Percentiles rank a stretch among this genome's conserved stretches.
phyloP scores from a whole-genome alignment of 2,113 vertebrate genomes.

The Pelobates fuscus region DNA sequence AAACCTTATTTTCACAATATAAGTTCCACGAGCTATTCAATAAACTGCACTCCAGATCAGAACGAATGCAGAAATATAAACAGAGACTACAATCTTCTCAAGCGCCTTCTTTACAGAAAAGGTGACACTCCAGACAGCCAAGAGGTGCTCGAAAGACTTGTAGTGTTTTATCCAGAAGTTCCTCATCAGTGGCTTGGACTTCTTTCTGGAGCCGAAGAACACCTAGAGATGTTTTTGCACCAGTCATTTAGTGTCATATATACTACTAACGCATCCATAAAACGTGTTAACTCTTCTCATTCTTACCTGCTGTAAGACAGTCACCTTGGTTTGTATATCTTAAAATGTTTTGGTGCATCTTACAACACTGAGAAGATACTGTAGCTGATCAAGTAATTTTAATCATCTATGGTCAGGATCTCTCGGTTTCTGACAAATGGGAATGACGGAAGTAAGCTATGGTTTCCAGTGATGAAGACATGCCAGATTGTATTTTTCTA shows the following conservation, averaged over 20 bases:
- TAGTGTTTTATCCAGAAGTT: conserved; percentile 69
- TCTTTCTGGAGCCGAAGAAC: conserved; percentile 72
- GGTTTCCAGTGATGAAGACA: conserved; percentile 62
- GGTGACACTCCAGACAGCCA: conserved; percentile 83
- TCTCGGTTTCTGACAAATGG: conserved; percentile 56
- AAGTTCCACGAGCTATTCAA: conserved; percentile 96
- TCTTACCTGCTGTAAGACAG: conserved; percentile 67
- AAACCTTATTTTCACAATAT: conserved; percentile 96
- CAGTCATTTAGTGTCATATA: conserved; percentile 71
- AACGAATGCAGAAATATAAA: conserved; percentile 85
- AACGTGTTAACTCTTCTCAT: conserved; percentile 70
- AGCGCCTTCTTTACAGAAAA: conserved; percentile 85
- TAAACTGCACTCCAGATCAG: conserved; percentile 94
- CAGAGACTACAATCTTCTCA: conserved; percentile 86
- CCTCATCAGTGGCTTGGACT: conserved; percentile 59
- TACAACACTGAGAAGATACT: conserved; percentile 68
- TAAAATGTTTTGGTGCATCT: conserved; percentile 70
- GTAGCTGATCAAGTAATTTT: conserved; percentile 55
- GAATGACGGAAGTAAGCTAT: not conserved
- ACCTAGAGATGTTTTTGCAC: conserved; percentile 66
- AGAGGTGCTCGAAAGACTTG: conserved; percentile 53
- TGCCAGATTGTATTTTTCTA: conserved; percentile 60
- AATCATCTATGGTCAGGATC: conserved; percentile 42
- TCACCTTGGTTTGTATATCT: conserved; percentile 66
- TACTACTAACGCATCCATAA: conserved; percentile 69